These are phyloP conservation scores for Drosophila glabriapex DNA, from an alignment of 2,888 invertebrate genomes.

Conservation along the genomic window DNA sequence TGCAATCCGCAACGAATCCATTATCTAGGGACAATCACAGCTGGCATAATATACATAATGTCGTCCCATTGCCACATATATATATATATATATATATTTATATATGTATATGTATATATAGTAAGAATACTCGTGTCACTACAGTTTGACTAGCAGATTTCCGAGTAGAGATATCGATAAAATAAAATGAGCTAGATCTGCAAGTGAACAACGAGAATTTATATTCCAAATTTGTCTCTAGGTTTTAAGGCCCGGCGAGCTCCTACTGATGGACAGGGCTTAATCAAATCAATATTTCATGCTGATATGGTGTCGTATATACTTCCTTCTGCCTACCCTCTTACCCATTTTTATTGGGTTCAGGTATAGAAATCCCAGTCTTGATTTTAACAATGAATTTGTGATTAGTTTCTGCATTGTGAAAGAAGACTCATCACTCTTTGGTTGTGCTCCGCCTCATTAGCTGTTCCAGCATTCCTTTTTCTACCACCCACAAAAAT, in stretches of 20 bases:
- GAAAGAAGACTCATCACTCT: neutral
- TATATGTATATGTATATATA: too few species aligned
- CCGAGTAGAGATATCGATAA: neutral
- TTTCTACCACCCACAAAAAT: neutral
- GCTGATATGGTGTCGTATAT: neutral
- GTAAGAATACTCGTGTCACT: neutral
- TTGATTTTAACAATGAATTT: too few species aligned
- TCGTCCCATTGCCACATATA: neutral
- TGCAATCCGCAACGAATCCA: conserved; percentile 27
- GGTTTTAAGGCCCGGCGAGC: neutral
- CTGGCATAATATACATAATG: conserved; percentile 9
- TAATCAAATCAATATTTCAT: neutral
- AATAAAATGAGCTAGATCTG: neutral
- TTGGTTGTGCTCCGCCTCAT: neutral
- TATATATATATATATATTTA: neutral
- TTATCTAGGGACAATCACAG: conserved; percentile 17
- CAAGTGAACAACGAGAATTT: too few species aligned
- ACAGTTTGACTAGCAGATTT: neutral
- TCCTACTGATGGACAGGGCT: neutral
- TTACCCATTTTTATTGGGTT: neutral
- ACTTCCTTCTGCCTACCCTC: neutral
- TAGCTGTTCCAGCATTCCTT: neutral
- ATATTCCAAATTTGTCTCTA: neutral
- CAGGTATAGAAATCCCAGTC: neutral
- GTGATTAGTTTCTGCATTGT: too few species aligned